Evolutionary conservation across 2,797 vertebrate species (phyloP).

Genomic region (Coranthus polyacanthus): DNA sequence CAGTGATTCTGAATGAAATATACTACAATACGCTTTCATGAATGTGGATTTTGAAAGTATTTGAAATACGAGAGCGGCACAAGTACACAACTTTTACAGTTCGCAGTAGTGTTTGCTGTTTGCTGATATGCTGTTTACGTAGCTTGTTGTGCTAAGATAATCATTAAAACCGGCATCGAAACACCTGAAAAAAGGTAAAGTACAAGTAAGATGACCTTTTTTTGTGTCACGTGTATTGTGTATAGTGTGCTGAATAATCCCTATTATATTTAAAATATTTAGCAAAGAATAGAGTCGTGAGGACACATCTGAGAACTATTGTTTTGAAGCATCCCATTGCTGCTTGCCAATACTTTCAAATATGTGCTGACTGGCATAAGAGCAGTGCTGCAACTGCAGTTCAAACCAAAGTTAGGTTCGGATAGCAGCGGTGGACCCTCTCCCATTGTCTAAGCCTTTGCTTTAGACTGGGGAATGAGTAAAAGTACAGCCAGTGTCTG

Average conservation of each 20-base stretch:
- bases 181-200: too few relatives aligned
- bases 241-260: neutral
- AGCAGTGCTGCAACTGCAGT: constrained; percentile 1
- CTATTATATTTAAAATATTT: constrained; percentile 1
- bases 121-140: too few relatives aligned
- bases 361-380: constrained; percentile 18
- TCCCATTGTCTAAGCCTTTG: constrained; percentile 18
- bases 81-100: too few relatives aligned
- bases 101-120: too few relatives aligned
- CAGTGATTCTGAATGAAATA: constrained; percentile 2
- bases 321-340: constrained; percentile 12
- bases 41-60: neutral
- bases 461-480: constrained; percentile 2
- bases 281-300: neutral
- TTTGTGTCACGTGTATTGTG: neutral
- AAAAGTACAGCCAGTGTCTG: constrained; percentile 3
- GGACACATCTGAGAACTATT: constrained; percentile 3
- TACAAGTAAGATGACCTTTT: neutral
- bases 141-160: too few relatives aligned
- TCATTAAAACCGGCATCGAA: too few relatives aligned
- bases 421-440: constrained; percentile 25
- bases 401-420: constrained; percentile 34
- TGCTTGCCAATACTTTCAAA: constrained; percentile 11
- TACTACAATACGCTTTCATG: neutral
- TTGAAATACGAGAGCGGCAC: too few relatives aligned